Evolutionary conservation across 2,888 invertebrate species (phyloP).

Genomic region (Agriopis aurantiaria): DNA sequence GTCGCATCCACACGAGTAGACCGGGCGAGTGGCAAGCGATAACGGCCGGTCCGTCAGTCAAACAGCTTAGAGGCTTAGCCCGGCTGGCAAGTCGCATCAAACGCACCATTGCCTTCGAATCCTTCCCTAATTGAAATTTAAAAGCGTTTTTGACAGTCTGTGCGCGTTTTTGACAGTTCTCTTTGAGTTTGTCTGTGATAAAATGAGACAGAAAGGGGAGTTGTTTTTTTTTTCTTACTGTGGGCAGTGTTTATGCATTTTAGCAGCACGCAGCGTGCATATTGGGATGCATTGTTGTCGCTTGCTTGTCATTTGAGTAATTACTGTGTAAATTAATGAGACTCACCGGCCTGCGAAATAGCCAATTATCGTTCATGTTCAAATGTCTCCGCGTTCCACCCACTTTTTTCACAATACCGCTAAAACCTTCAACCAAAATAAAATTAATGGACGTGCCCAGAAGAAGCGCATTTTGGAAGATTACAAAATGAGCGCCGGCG

Average conservation of each 20-base stretch:
- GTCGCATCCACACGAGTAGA: conserved; percentile 40
- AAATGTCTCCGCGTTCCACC: too few species aligned
- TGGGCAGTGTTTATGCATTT: conserved; percentile 33
- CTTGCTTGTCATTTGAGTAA: too few species aligned
- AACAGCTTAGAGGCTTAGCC: conserved; percentile 64
- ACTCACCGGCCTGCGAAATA: too few species aligned
- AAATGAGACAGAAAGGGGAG: conserved; percentile 43
- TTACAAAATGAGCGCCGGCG: too few species aligned
- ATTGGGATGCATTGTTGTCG: neutral
- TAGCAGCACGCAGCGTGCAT: neutral
- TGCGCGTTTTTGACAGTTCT: conserved; percentile 63
- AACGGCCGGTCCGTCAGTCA: conserved; percentile 58
- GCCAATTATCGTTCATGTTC: too few species aligned
- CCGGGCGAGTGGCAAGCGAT: conserved; percentile 49
- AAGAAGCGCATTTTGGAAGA: too few species aligned
- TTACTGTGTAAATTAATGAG: too few species aligned
- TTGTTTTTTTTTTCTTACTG: conserved; percentile 17
- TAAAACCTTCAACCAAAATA: too few species aligned
- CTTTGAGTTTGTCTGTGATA: conserved; percentile 57
- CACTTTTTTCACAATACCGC: too few species aligned
- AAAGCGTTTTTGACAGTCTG: conserved; percentile 69
- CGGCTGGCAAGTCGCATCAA: conserved; percentile 63
- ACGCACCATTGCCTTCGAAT: conserved; percentile 67
- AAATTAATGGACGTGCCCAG: too few species aligned
- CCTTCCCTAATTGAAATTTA: conserved; percentile 72